Conservation (phyloP, 1,140 invertebrate species). For the Caenorhabditis brenneri region DNA sequence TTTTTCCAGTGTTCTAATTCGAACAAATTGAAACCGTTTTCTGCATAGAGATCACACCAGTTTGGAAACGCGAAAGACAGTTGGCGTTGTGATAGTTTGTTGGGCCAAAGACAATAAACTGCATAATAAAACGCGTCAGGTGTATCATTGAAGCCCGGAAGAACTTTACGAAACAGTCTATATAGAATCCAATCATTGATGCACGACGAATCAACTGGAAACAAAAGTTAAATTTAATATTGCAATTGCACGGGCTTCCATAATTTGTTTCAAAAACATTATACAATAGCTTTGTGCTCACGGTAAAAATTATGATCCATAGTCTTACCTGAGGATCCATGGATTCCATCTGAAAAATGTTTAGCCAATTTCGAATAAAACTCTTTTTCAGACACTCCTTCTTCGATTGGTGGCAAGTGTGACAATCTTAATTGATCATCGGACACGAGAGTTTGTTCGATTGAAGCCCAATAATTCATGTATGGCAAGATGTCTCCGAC, state of each 20-base stretch:
- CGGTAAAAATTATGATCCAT: too few relatives aligned
- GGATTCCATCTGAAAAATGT: not conserved
- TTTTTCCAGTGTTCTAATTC: not conserved
- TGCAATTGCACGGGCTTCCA: not conserved
- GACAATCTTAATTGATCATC: not conserved
- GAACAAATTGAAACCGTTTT: not conserved
- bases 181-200: constrained; percentile 1
- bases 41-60: not conserved
- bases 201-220: constrained; percentile 13
- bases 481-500: too few relatives aligned
- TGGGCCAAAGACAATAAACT: not conserved
- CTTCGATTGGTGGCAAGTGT: not conserved
- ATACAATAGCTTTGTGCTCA: too few relatives aligned
- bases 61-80: not conserved
- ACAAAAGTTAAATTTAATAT: too few relatives aligned
- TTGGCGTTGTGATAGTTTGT: not conserved
- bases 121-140: not conserved
- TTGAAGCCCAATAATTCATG: not conserved
- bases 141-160: not conserved
- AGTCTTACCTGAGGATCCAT: constrained; percentile 1
- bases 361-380: not conserved
- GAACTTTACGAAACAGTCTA: not conserved
- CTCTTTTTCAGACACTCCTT: not conserved
- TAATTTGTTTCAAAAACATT: too few relatives aligned
- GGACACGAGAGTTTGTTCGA: not conserved